These are phyloP conservation scores for Scomber colias DNA, from an alignment of 2,113 vertebrate genomes.

Conservation along the genomic window DNA sequence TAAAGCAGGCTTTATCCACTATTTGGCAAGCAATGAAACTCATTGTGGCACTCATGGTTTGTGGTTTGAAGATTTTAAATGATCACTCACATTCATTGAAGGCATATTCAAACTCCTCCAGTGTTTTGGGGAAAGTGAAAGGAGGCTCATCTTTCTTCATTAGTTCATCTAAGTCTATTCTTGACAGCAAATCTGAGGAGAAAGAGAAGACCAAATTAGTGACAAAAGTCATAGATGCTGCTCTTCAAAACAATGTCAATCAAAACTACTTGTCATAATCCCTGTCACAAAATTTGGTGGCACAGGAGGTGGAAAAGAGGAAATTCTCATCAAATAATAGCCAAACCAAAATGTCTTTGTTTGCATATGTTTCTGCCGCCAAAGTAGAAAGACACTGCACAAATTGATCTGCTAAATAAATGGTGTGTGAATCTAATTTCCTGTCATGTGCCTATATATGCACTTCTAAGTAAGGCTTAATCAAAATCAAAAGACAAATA, in stretches of 20 bases:
- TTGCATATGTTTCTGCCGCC: background rate
- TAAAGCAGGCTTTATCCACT: background rate
- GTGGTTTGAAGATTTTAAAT: conserved; percentile 19
- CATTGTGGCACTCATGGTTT: background rate
- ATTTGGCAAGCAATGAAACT: background rate
- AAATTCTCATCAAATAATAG: conserved; percentile 23
- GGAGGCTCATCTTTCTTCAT: conserved; percentile 99
- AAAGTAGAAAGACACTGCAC: background rate
- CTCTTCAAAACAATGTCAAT: background rate
- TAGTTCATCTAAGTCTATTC: conserved; percentile 97
- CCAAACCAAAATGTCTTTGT: background rate
- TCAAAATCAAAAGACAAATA: background rate
- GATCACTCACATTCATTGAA: conserved; percentile 96
- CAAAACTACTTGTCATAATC: background rate
- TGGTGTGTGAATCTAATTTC: background rate
- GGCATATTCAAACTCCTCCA: conserved; percentile 96
- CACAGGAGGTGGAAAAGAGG: background rate
- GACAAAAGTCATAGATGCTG: background rate
- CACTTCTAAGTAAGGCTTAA: background rate
- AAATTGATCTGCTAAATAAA: background rate
- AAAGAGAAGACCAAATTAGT: background rate
- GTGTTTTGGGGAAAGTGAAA: conserved; percentile 94
- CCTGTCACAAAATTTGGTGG: conserved; percentile 7
- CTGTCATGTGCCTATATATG: background rate
- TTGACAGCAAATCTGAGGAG: conserved; percentile 92